Conservation (phyloP, 2,797 vertebrate genomes). For the Staurois parvus region DNA sequence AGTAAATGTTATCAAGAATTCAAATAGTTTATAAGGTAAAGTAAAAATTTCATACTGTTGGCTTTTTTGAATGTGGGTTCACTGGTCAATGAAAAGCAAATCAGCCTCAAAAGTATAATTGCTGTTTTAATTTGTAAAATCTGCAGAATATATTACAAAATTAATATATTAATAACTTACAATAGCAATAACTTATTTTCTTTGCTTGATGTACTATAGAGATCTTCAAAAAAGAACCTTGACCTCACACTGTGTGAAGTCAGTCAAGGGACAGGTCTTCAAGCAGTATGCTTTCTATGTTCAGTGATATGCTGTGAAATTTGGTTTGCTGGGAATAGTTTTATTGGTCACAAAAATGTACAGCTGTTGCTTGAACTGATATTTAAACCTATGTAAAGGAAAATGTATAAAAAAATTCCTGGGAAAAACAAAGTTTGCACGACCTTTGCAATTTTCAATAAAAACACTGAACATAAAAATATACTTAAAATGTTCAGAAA, state of each 20-base stretch:
- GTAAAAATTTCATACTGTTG: too few species aligned
- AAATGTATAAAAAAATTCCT: constrained; percentile 13
- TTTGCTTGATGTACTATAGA: constrained; percentile 55
- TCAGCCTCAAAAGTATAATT: too few species aligned
- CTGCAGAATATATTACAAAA: background rate
- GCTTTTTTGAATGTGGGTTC: too few species aligned
- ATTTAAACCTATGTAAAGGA: constrained; percentile 34
- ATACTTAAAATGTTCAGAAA: too few species aligned
- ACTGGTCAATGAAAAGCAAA: too few species aligned
- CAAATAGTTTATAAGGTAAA: too few species aligned
- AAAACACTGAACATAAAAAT: background rate
- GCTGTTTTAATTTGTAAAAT: background rate
- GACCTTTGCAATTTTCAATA: constrained; percentile 37
- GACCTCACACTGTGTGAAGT: constrained; percentile 57
- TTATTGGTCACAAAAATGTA: constrained; percentile 15
- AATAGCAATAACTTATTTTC: constrained; percentile 20
- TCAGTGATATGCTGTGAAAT: constrained; percentile 56
- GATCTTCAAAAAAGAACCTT: constrained; percentile 60
- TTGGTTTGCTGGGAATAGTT: constrained; percentile 34
- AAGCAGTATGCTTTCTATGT: constrained; percentile 47
- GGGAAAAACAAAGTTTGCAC: constrained; percentile 22
- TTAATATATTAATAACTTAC: background rate
- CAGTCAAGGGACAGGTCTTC: constrained; percentile 28
- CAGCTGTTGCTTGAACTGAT: constrained; percentile 42
- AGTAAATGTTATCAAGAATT: too few species aligned